These are phyloP conservation scores for Macrophya alboannulata DNA, from an alignment of 2,888 invertebrate species.

Conservation along the genomic window DNA sequence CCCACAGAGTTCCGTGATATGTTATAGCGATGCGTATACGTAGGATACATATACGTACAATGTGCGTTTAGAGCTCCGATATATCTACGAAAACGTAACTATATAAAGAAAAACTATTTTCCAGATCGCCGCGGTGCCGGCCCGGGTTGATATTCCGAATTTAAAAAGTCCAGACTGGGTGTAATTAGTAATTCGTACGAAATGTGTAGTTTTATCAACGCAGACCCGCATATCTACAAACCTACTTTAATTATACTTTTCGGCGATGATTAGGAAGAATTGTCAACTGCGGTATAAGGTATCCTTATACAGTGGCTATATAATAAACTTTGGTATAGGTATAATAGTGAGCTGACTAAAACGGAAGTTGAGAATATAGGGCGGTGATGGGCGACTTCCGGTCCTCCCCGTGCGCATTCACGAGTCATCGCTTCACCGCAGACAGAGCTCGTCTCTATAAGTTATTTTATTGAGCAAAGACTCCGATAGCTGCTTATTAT, in stretches of 20 bases:
- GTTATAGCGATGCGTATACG: too few species aligned
- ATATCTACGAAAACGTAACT: too few species aligned
- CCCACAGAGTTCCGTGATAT: too few species aligned
- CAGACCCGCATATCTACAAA: too few species aligned
- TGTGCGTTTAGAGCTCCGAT: too few species aligned
- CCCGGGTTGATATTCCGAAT: too few species aligned
- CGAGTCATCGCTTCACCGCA: conserved; percentile 71
- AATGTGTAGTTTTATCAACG: too few species aligned
- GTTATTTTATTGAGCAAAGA: conserved; percentile 70
- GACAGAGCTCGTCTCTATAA: conserved; percentile 69
- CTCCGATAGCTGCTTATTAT: not conserved
- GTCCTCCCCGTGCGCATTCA: conserved; percentile 71
- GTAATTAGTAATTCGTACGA: too few species aligned
- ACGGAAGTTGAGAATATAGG: conserved; percentile 76
- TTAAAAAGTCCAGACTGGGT: too few species aligned
- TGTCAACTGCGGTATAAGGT: not conserved
- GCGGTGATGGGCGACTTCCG: conserved; percentile 77
- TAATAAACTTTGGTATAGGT: conserved; percentile 53
- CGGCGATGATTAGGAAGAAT: not conserved
- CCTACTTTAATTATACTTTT: not conserved
- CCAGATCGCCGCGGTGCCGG: too few species aligned
- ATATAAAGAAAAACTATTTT: too few species aligned
- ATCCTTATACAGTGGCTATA: not conserved
- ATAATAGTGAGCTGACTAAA: conserved; percentile 59
- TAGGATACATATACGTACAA: too few species aligned